phyloP scores from a whole-genome alignment of 2,113 vertebrate genomes.

The Mastomys natalensis region DNA sequence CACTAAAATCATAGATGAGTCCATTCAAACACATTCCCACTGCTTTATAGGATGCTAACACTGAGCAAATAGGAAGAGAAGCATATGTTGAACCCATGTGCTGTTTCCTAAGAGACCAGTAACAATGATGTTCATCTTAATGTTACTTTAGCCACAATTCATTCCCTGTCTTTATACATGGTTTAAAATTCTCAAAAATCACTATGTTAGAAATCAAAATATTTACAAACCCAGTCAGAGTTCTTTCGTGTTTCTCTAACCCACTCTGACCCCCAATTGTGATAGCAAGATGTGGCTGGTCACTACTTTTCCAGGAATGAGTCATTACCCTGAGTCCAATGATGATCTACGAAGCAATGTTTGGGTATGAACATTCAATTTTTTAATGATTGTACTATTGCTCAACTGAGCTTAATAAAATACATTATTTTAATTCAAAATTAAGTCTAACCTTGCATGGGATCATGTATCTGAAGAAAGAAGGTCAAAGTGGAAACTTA shows the following conservation, averaged over 20 bases:
- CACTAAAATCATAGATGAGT: neutral
- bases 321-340: neutral
- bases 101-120: neutral
- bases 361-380: neutral
- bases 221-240: slow-evolving; percentile 26
- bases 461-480: neutral
- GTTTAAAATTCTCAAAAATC: neutral
- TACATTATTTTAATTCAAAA: neutral
- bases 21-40: neutral
- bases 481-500: no score
- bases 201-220: neutral
- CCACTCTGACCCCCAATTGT: neutral
- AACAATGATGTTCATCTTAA: neutral
- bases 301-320: neutral
- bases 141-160: slow-evolving; percentile 9
- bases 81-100: neutral
- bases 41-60: neutral
- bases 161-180: slow-evolving; percentile 19
- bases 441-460: neutral
- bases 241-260: neutral
- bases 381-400: neutral
- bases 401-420: neutral
- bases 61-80: neutral
- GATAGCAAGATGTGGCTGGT: neutral
- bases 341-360: neutral